Evolutionary conservation across 2,888 invertebrate species (phyloP), one percentile per base, ranked within the genome.

Genomic region (Ptilodon capucinus): DNA sequence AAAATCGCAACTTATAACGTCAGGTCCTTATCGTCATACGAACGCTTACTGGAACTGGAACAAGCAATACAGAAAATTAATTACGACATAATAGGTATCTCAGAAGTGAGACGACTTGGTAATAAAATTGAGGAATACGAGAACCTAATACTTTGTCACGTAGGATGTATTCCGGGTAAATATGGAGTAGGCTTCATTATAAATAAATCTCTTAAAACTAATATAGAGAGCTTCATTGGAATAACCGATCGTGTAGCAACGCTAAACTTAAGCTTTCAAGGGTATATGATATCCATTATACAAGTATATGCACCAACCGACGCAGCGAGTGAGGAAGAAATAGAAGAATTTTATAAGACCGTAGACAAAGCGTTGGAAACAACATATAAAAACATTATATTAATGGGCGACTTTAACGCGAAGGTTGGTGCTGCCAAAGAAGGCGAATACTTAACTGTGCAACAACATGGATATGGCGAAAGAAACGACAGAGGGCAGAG

Each of bases 241-340:
- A 18, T 54, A 4, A 17, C 49, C 6, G 55, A 59, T 38, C 23
- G 49, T 19, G 41, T 59, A 3, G 58, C 54, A 0, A 0, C 42
- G 14, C 40, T 58, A 16, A 50, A 51, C 28, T 4, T 58, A 11
- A 42, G 51, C 1, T 28, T 53, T 0, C 17, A 40, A 16, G 42
- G 39, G 2, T 13, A 11, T 0, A n/a, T 9, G 9, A 19, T 50
- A 14, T 25, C 46, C 1, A 48, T 59, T 0, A 48, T 58, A 38
- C 54, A 61, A 51, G 52, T 44, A 0, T 64, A 64, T 14, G 57
- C 57, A 7, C 61, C 60, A 1, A 61, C 64, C 2, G 55, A 52
- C 40, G 0, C 43, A 11, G 54, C 60, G 42, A 48, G 11, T 0
- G 51, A 61, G 4, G 35, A 50, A 3, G 55, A 60, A 28, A 42